Evolutionary conservation across 2,113 vertebrate species (phyloP).

Genomic region (Pluvianellus socialis): DNA sequence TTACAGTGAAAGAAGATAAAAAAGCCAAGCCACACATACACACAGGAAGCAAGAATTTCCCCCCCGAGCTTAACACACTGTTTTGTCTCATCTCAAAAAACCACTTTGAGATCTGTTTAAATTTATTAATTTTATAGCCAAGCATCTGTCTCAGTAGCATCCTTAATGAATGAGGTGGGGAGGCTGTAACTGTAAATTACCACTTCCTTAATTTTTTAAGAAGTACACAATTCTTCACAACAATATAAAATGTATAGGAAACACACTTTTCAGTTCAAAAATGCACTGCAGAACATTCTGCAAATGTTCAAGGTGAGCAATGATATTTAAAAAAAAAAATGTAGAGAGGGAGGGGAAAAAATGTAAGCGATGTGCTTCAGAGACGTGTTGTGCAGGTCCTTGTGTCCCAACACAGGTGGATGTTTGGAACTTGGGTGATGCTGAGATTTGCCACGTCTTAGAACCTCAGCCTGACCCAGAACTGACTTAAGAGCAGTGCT

Average conservation of each 20-base stretch:
- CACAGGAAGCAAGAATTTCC: neutral
- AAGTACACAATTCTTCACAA: neutral
- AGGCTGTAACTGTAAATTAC: neutral
- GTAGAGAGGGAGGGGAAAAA: neutral
- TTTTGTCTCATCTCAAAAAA: neutral
- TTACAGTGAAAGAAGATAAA: neutral
- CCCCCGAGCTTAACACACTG: neutral
- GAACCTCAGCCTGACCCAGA: neutral
- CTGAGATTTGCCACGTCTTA: neutral
- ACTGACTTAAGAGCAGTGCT: neutral
- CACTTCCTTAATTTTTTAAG: neutral
- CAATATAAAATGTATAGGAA: neutral
- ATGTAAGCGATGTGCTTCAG: neutral
- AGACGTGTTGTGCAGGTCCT: neutral
- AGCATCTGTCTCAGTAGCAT: neutral
- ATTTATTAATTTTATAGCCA: neutral
- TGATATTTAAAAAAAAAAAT: neutral
- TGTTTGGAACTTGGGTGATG: neutral
- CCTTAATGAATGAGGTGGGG: neutral
- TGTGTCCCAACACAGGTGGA: accelerated
- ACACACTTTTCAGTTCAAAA: neutral
- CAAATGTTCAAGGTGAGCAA: neutral
- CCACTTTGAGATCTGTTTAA: neutral
- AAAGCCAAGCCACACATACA: neutral
- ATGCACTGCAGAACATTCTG: neutral